Evolutionary conservation across 2,888 invertebrate genomes (phyloP).

Genomic region (Aphidoletes aphidimyza): DNA sequence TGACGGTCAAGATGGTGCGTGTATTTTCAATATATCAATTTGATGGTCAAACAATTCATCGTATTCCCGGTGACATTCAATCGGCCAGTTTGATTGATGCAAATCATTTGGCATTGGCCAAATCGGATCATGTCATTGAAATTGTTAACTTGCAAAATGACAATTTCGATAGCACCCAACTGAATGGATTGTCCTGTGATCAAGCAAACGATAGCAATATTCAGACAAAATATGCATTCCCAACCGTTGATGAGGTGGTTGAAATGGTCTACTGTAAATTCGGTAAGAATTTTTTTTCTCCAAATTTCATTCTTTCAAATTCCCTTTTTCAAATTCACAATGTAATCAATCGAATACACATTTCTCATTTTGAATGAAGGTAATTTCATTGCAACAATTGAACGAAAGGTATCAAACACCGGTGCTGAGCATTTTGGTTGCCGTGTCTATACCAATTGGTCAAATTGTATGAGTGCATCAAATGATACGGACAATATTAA

Average conservation of each 20-base stretch:
- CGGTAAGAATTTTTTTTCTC: conserved; percentile 66
- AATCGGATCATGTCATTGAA: conserved; percentile 56
- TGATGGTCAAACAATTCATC: conserved; percentile 50
- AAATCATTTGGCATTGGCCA: conserved; percentile 54
- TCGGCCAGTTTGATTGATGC: conserved; percentile 31
- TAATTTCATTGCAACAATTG: conserved; percentile 75
- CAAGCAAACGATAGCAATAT: conserved; percentile 60
- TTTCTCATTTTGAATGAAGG: conserved; percentile 64
- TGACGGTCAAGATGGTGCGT: conserved; percentile 54
- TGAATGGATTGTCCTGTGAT: neutral
- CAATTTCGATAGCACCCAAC: neutral
- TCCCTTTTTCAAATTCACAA: neutral
- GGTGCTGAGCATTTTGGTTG: conserved; percentile 69
- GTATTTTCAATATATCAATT: conserved; percentile 56
- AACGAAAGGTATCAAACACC: conserved; percentile 69
- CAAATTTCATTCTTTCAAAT: neutral
- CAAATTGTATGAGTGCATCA: neutral
- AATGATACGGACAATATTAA: conserved; percentile 67
- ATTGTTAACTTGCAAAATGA: conserved; percentile 41
- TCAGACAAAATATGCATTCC: conserved; percentile 69
- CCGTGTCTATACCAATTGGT: conserved; percentile 81
- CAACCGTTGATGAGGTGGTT: conserved; percentile 78
- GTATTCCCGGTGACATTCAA: conserved; percentile 54
- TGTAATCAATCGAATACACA: neutral
- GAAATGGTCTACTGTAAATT: conserved; percentile 75